Evolutionary conservation across 1,140 invertebrate species (phyloP).

Genomic region (Babylonia areolata): DNA sequence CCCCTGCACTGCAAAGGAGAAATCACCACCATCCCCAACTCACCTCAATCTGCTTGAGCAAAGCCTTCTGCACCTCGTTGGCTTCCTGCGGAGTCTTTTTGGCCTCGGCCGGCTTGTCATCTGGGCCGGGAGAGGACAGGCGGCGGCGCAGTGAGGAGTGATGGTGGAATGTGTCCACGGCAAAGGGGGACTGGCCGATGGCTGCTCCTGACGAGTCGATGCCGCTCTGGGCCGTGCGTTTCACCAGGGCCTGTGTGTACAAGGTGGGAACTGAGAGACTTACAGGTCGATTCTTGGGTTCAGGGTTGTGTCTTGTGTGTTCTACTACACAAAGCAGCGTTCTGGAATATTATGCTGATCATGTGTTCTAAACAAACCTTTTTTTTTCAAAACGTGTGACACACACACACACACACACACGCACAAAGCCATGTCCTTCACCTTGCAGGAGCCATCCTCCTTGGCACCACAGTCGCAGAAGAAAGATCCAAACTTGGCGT

Average conservation of each 20-base stretch:
- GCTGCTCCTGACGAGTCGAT: constrained; percentile 55
- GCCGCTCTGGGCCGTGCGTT: constrained; percentile 68
- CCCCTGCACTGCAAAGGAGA: too few species aligned
- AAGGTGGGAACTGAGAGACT: not conserved
- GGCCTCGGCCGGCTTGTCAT: constrained; percentile 52
- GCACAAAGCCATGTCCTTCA: constrained; percentile 64
- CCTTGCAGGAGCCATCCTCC: constrained; percentile 87
- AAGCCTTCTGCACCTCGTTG: constrained; percentile 78
- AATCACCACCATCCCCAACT: not conserved
- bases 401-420: constrained; percentile 5
- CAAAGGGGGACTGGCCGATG: constrained; percentile 74
- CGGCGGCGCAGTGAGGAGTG: constrained; percentile 80
- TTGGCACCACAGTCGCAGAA: constrained; percentile 99
- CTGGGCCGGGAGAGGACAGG: constrained; percentile 81
- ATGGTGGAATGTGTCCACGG: constrained; percentile 72
- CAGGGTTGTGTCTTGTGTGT: too few species aligned
- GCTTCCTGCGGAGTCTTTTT: constrained; percentile 54
- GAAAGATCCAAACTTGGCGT: constrained; percentile 98
- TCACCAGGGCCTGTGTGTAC: constrained; percentile 76
- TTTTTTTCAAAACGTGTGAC: too few species aligned
- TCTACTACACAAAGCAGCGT: too few species aligned
- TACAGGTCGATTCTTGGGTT: too few species aligned
- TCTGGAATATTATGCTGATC: too few species aligned
- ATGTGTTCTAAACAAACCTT: too few species aligned
- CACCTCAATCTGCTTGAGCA: constrained; percentile 79